Percentiles rank a stretch among this genome's conserved stretches.
These are phyloP conservation scores for Lordiphosa andalusiaca DNA, from an alignment of 2,888 invertebrate genomes.

Conservation along the genomic window DNA sequence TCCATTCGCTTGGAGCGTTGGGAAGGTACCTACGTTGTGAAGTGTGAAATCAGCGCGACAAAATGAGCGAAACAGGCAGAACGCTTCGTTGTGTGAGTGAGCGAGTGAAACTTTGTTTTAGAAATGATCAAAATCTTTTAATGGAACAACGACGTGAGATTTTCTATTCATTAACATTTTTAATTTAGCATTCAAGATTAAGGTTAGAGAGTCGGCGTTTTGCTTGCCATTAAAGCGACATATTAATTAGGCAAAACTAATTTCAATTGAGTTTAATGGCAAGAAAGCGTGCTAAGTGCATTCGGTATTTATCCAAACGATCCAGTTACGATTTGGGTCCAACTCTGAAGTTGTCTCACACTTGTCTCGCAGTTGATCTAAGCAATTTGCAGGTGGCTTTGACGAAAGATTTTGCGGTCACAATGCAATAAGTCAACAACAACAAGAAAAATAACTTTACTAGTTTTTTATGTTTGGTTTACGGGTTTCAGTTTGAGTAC, in stretches of 20 bases:
- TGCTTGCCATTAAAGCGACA: constrained; percentile 18
- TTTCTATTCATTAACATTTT: constrained; percentile 73
- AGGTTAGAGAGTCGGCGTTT: constrained; percentile 40
- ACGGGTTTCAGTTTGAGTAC: neutral
- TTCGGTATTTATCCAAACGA: constrained; percentile 6
- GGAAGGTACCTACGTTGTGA: constrained; percentile 49
- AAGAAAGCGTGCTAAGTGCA: constrained; percentile 48
- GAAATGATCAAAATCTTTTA: constrained; percentile 58
- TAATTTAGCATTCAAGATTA: constrained; percentile 59
- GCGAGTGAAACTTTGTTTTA: constrained; percentile 62
- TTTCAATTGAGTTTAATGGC: constrained; percentile 39
- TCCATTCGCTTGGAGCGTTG: constrained; percentile 37
- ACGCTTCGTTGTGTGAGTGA: constrained; percentile 19
- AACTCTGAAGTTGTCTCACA: constrained; percentile 14
- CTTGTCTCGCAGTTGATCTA: constrained; percentile 30
- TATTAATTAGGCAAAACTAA: constrained; percentile 42
- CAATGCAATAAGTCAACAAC: constrained; percentile 17
- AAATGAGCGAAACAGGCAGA: constrained; percentile 10
- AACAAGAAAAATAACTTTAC: neutral
- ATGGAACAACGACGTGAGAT: constrained; percentile 35
- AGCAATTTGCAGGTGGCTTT: constrained; percentile 52
- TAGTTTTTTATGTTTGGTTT: neutral
- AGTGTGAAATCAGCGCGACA: constrained; percentile 58
- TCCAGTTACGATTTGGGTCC: constrained; percentile 15
- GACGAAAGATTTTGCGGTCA: constrained; percentile 33